Percentiles rank a stretch among this genome's conserved stretches.
Conservation (phyloP, 1,140 invertebrate genomes). For the Orius insidiosus region DNA sequence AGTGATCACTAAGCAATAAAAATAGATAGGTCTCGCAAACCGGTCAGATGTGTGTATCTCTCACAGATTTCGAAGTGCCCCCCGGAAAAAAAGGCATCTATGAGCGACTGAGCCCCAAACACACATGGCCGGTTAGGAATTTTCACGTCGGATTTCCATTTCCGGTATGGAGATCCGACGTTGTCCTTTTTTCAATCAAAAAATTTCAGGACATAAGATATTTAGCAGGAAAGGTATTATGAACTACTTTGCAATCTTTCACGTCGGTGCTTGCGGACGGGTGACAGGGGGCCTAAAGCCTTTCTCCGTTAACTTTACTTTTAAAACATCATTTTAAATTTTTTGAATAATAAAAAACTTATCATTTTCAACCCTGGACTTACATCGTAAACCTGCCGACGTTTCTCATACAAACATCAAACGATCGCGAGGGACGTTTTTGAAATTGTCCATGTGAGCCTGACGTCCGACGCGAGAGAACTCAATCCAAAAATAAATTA, state of each 20-base stretch:
- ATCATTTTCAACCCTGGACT: background rate
- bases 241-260: conserved; percentile 13
- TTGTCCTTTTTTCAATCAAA: conserved; percentile 1
- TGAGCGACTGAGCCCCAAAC: conserved; percentile 19
- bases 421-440: too few species aligned
- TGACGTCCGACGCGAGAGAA: too few species aligned
- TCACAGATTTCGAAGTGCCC: conserved; percentile 6
- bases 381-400: background rate
- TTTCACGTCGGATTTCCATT: conserved; percentile 7
- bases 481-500: too few species aligned
- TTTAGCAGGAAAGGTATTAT: conserved; percentile 16
- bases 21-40: conserved; percentile 15
- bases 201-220: conserved; percentile 7
- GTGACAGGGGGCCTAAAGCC: too few species aligned
- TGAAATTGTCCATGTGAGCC: too few species aligned
- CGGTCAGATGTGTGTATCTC: conserved; percentile 12
- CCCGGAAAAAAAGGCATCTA: conserved; percentile 14
- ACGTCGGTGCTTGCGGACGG: background rate
- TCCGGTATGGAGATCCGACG: conserved; percentile 11
- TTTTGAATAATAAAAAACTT: background rate
- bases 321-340: background rate
- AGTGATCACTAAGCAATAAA: conserved; percentile 16
- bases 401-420: background rate
- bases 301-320: background rate
- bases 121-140: conserved; percentile 5